These are phyloP conservation scores for Patella depressa DNA, from an alignment of 2,888 invertebrate genomes.

Conservation along the genomic window DNA sequence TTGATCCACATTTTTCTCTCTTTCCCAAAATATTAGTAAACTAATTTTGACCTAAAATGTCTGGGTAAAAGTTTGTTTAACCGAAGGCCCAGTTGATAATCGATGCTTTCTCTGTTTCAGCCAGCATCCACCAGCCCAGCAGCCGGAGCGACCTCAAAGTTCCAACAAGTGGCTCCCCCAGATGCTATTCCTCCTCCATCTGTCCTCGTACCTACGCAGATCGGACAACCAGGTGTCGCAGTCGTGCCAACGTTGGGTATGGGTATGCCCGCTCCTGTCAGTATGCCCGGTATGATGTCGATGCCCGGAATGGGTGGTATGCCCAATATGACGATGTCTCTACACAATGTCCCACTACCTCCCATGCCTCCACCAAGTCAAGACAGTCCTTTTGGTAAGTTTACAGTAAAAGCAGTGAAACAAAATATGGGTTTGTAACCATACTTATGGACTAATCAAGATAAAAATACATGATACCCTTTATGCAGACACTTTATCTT, in stretches of 20 bases:
- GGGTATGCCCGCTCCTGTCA: conserved; percentile 15
- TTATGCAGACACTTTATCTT: no score
- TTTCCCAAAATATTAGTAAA: background rate
- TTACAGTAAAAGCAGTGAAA: no score
- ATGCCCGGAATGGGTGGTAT: conserved; percentile 18
- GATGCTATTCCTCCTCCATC: conserved; percentile 40
- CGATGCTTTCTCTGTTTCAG: background rate
- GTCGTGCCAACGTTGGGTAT: background rate
- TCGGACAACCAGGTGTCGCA: background rate
- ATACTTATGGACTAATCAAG: no score
- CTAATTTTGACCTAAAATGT: background rate
- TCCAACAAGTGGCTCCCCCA: conserved; percentile 12
- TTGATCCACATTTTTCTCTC: background rate
- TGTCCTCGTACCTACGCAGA: conserved; percentile 30
- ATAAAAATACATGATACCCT: no score
- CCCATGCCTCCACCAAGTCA: conserved; percentile 22
- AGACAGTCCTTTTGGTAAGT: no score
- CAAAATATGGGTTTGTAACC: no score
- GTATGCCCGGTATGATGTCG: conserved; percentile 19
- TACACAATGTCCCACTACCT: conserved; percentile 20
- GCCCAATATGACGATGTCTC: conserved; percentile 18
- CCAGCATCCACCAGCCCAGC: conserved; percentile 14
- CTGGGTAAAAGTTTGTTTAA: background rate
- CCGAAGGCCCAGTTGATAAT: background rate
- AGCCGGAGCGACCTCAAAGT: conserved; percentile 22